Evolutionary conservation across 2,888 invertebrate genomes (phyloP), one percentile per base, ranked within the genome.

Genomic region (Parasteatoda lunata): DNA sequence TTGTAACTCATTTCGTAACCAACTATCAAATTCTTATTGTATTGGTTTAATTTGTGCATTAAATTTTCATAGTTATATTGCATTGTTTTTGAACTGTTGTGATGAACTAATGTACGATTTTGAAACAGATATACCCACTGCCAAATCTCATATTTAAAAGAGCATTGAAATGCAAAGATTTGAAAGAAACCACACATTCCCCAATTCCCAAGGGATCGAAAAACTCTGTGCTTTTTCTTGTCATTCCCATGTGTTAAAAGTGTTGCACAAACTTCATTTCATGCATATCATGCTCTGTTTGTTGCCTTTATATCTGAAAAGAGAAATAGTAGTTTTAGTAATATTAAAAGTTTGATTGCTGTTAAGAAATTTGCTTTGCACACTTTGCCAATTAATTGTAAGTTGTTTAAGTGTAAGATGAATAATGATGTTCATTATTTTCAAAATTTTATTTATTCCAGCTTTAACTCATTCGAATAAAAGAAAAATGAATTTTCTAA

Each of bases 211-310:
- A 54, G 81, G 68, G 81, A 75, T 11, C 52, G 75, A 84, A 75
- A n/a, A 69, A 76, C 72, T 80, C 80, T 76, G n/a, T 80, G 85
- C 80, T 86, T 86, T 30, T 78, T 84, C 84, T 59, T 71, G 59
- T 81, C 80, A 86, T 81, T 86, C 80, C 85, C 80, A 59, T 81
- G 49, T 30, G 30, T 77, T 77, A 86, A 66, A 82, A 49, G 69
- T 66, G 30, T 45, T 86, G 85, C 85, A 86, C 85, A 80, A 80
- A 86, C 70, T 86, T 69, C 75, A 85, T 86, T 80, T 86, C 77
- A 80, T 80, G 85, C 85, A 86, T 86, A 86, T 86, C 85, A 86
- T 86, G 80, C 84, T 80, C 85, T 86, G 77, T 85, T 85, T 85
- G 85, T 80, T 86, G 85, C 85, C 85, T 86, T 86, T 76, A 72